Conservation (phyloP, 2,113 vertebrate species). For the Salvelinus namaycush region DNA sequence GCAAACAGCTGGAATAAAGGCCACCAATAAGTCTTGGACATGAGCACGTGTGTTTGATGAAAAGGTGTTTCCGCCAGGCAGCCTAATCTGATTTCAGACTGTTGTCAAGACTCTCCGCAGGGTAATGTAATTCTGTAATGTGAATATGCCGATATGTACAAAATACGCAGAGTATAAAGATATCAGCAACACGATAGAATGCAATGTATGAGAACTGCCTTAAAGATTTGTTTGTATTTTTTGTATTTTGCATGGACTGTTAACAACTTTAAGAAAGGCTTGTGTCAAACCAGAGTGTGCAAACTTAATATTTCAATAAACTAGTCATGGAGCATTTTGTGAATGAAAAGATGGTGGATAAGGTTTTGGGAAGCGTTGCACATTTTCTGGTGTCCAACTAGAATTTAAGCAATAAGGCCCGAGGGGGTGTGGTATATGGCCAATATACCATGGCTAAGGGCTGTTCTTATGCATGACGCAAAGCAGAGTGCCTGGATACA, state of each 20-base stretch:
- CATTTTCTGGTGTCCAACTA: neutral
- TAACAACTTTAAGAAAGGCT: neutral
- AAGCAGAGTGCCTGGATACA: too few relatives aligned
- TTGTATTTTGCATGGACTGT: constrained; percentile 25
- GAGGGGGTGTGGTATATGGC: too few relatives aligned
- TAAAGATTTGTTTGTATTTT: constrained; percentile 25
- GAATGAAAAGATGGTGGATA: constrained; percentile 13
- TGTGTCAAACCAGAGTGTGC: constrained; percentile 44
- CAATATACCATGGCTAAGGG: too few relatives aligned
- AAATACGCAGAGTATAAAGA: constrained; percentile 7
- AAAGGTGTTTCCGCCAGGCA: neutral
- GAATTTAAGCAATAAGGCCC: too few relatives aligned
- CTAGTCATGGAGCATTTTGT: neutral
- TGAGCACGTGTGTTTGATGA: neutral
- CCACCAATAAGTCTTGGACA: neutral
- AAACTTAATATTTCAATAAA: neutral
- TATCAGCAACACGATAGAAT: constrained; percentile 14
- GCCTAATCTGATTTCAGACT: neutral
- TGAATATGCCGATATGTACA: constrained; percentile 42
- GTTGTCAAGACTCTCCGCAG: neutral
- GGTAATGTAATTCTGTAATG: constrained; percentile 15
- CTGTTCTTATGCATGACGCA: too few relatives aligned
- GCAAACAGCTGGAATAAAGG: constrained; percentile 89
- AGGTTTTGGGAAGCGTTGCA: neutral
- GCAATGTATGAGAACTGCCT: constrained; percentile 54